These are phyloP conservation scores for Hippotragus niger DNA, from an alignment of 2,113 vertebrate species.

Conservation along the genomic window DNA sequence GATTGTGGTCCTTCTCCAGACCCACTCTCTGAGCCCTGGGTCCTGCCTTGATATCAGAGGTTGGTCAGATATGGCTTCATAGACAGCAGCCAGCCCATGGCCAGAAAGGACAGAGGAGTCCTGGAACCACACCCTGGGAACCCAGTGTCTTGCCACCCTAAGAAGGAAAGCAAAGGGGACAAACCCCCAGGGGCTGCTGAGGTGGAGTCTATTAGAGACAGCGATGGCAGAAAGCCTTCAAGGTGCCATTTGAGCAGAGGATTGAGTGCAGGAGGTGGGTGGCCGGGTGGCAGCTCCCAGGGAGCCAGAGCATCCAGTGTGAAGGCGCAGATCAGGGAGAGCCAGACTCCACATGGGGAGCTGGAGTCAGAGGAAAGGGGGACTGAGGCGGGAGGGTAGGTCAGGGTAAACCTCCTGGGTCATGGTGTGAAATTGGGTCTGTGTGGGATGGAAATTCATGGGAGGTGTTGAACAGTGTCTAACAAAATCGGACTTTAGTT, in stretches of 20 bases:
- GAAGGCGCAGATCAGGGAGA: background rate
- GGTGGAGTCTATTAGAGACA: no score
- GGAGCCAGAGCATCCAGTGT: no score
- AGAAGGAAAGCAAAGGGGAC: background rate
- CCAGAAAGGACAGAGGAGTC: background rate
- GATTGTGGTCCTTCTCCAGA: background rate
- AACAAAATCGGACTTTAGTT: background rate
- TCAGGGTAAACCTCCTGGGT: background rate
- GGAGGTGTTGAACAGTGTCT: background rate
- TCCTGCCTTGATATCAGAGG: background rate
- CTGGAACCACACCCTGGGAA: background rate
- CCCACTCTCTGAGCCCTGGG: background rate
- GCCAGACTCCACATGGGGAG: background rate
- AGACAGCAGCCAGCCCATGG: background rate
- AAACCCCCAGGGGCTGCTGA: rapidly evolving
- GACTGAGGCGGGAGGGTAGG: no score
- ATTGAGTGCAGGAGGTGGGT: background rate
- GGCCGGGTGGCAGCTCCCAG: background rate
- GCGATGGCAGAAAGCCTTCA: background rate
- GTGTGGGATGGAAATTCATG: background rate
- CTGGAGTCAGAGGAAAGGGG: background rate
- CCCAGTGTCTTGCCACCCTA: background rate
- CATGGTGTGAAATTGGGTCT: background rate
- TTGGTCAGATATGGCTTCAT: background rate
- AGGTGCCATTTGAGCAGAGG: background rate